A percentile compares a stretch with the other conserved stretches of the same genome.
Evolutionary conservation across 1,140 invertebrate species (phyloP).

Genomic region (Drosophila kikkawai): DNA sequence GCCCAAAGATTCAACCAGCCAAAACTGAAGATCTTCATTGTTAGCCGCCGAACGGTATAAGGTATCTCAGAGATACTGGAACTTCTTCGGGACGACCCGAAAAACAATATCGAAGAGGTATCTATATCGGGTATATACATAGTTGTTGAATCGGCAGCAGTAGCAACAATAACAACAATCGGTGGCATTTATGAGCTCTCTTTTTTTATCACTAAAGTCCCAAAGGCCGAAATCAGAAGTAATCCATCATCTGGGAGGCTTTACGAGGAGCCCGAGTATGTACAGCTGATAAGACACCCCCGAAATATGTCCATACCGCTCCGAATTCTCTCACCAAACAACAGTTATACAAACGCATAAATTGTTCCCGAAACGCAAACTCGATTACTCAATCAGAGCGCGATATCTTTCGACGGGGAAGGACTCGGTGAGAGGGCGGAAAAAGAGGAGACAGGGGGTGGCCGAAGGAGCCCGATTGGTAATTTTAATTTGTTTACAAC

Average conservation of each 20-base stretch:
- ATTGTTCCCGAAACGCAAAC: constrained; percentile 73
- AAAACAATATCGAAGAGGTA: constrained; percentile 66
- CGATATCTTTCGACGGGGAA: constrained; percentile 40
- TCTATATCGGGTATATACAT: constrained; percentile 34
- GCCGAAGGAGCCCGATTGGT: constrained; percentile 54
- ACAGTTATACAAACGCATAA: constrained; percentile 70
- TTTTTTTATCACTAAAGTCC: constrained; percentile 65
- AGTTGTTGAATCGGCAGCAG: constrained; percentile 39
- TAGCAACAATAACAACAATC: constrained; percentile 54
- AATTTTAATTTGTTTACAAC: constrained; percentile 83
- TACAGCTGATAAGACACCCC: constrained; percentile 65
- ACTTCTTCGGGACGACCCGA: constrained; percentile 44
- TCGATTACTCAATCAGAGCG: constrained; percentile 77
- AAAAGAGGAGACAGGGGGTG: constrained; percentile 1
- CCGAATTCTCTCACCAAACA: constrained; percentile 21
- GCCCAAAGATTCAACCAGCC: neutral
- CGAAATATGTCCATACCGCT: constrained; percentile 19
- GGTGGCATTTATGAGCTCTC: constrained; percentile 65
- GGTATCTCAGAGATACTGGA: constrained; percentile 38
- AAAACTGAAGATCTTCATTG: constrained; percentile 24
- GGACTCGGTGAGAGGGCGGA: constrained; percentile 12
- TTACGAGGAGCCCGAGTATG: constrained; percentile 70
- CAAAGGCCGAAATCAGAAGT: constrained; percentile 80
- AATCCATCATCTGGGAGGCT: constrained; percentile 81
- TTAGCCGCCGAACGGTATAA: constrained; percentile 2